A percentile compares a stretch with the other conserved stretches of the same genome.
phyloP scores from a whole-genome alignment of 2,113 vertebrate species.

The Mungos mungo region DNA sequence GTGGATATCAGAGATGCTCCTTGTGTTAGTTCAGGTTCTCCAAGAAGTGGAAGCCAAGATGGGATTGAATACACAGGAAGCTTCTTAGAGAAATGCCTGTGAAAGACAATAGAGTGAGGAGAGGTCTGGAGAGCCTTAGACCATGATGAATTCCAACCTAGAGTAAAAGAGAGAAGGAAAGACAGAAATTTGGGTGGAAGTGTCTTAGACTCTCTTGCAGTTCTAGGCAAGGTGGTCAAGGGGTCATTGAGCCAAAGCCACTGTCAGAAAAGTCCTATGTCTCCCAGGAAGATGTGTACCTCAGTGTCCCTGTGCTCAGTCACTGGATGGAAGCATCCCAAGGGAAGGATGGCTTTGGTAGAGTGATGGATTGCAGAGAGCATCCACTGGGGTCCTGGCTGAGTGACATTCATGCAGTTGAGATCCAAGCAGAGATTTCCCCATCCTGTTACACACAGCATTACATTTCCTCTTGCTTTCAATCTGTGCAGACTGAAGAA shows the following conservation, averaged over 20 bases:
- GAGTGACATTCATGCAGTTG: fast-evolving
- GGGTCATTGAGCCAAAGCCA: not conserved
- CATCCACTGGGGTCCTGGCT: not conserved
- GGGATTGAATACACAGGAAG: not conserved
- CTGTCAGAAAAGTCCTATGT: not conserved
- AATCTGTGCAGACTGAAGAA: not conserved
- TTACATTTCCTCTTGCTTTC: not conserved
- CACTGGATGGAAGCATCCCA: not conserved
- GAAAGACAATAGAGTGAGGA: not conserved
- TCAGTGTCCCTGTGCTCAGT: not conserved
- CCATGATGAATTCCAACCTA: not conserved
- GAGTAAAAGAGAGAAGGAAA: not conserved
- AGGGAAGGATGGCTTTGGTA: not conserved
- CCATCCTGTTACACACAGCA: not conserved
- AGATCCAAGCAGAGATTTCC: not conserved
- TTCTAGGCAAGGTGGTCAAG: not conserved
- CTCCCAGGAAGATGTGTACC: not conserved
- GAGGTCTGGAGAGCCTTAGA: not conserved
- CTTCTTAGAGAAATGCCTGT: not conserved
- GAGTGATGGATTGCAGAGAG: not conserved
- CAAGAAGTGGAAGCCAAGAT: not conserved
- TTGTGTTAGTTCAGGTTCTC: not conserved
- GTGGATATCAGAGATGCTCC: not conserved
- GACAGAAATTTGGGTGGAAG: not conserved
- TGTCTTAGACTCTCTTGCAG: not conserved